Percentiles rank a stretch among this genome's conserved stretches.
These are phyloP conservation scores for Columba janthina DNA, from an alignment of 2,113 vertebrate species.

Conservation along the genomic window DNA sequence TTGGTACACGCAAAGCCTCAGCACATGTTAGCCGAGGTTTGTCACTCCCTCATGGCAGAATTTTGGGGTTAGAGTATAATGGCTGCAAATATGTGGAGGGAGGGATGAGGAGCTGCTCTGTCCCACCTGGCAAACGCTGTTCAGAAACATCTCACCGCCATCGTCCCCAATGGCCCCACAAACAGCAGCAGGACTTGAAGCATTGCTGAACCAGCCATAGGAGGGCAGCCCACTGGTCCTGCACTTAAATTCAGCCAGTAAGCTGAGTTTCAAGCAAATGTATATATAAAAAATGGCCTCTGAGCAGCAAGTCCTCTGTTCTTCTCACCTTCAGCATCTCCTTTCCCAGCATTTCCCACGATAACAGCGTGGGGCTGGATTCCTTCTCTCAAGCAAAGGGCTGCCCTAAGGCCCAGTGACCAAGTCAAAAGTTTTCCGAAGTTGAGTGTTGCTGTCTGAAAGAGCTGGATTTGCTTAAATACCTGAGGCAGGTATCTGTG, in stretches of 20 bases:
- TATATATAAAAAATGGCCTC: neutral
- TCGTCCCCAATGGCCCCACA: neutral
- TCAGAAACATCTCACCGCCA: neutral
- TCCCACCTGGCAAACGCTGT: neutral
- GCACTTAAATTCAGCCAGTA: neutral
- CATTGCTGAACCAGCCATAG: accelerated
- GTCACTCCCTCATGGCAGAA: neutral
- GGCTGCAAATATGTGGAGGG: accelerated
- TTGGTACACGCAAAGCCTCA: neutral
- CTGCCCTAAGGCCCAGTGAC: neutral
- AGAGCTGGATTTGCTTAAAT: neutral
- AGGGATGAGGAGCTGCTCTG: neutral
- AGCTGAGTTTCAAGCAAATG: neutral
- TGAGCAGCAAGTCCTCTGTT: neutral
- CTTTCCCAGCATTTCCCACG: neutral
- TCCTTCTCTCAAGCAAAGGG: neutral
- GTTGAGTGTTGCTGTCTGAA: neutral
- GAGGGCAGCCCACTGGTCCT: neutral
- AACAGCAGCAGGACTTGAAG: neutral
- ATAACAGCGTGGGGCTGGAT: neutral
- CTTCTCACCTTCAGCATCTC: neutral
- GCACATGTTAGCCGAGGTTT: neutral
- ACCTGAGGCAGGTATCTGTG: neutral
- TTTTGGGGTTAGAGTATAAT: neutral
- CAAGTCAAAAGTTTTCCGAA: neutral